Conservation (phyloP, 2,888 invertebrate species). For the Lordiphosa fenestrarum region DNA sequence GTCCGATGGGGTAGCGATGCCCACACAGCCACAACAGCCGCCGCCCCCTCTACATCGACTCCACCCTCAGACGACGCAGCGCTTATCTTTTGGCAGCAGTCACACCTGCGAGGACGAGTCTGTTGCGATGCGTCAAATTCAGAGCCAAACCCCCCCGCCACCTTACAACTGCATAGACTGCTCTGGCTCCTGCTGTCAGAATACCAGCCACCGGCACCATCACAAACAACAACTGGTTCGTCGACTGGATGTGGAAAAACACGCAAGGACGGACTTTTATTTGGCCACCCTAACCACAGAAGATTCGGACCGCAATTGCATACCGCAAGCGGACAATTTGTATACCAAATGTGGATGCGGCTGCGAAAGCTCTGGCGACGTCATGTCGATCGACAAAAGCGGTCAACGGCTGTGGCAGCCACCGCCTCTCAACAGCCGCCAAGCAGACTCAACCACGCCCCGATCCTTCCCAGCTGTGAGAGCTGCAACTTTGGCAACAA, state of each 20-base stretch:
- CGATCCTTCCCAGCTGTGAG: conserved; percentile 8
- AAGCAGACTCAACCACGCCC: background rate
- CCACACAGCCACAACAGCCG: conserved; percentile 77
- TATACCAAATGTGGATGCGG: conserved; percentile 65
- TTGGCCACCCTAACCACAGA: conserved; percentile 37
- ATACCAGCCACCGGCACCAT: conserved; percentile 25
- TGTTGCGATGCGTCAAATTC: conserved; percentile 40
- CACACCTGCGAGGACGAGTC: conserved; percentile 36
- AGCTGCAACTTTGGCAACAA: conserved; percentile 47
- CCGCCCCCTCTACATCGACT: conserved; percentile 76
- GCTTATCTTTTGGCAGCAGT: conserved; percentile 18
- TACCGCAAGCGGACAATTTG: conserved; percentile 30
- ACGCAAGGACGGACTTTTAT: conserved; percentile 38
- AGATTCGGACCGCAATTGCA: conserved; percentile 35
- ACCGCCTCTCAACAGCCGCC: background rate
- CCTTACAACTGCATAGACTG: conserved; percentile 57
- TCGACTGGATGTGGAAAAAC: conserved; percentile 9
- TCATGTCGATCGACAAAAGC: conserved; percentile 68
- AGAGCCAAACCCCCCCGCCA: conserved; percentile 52
- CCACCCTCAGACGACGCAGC: conserved; percentile 60
- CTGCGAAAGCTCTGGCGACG: conserved; percentile 75
- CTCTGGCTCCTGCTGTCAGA: conserved; percentile 41
- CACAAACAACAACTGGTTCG: conserved; percentile 16
- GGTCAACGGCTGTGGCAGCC: conserved; percentile 13
- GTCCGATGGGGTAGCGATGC: conserved; percentile 66